Percentiles rank a stretch among this genome's conserved stretches.
Evolutionary conservation across 2,888 invertebrate genomes (phyloP).

Genomic region (Chironomus tentans): DNA sequence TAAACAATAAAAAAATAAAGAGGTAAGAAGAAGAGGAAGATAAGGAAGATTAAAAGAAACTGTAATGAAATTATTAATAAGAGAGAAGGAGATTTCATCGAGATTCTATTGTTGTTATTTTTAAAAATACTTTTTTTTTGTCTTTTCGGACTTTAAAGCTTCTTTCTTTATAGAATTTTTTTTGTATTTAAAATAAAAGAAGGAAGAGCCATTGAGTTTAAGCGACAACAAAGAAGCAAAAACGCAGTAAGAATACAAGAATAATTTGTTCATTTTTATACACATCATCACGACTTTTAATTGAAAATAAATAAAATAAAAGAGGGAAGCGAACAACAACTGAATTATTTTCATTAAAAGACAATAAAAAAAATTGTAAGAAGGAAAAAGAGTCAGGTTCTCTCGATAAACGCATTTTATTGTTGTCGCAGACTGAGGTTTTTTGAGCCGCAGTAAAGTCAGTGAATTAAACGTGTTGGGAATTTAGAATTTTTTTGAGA

Average conservation of each 20-base stretch:
- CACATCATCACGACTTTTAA: conserved; percentile 6
- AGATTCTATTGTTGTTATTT: not conserved
- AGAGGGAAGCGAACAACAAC: not conserved
- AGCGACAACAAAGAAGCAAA: not conserved
- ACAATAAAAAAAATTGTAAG: no score
- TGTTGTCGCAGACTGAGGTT: no score
- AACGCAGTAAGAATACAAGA: conserved; percentile 1
- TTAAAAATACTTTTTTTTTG: not conserved
- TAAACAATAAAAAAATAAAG: not conserved
- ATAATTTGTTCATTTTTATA: conserved; percentile 8
- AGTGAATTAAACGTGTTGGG: no score
- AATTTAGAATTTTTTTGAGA: no score
- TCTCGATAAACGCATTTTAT: no score
- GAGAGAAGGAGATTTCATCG: not conserved
- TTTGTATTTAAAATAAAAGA: no score
- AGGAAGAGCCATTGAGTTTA: not conserved
- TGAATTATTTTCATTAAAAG: not conserved
- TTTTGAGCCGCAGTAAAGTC: no score
- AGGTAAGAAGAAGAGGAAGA: no score
- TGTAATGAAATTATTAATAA: not conserved
- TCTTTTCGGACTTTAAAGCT: not conserved
- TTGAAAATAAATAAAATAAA: not conserved
- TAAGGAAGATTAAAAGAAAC: not conserved
- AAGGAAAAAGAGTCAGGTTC: no score
- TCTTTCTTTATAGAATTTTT: not conserved